Base-by-base conservation (phyloP, 1,140 invertebrate species). In the Megathymus violae region DNA sequence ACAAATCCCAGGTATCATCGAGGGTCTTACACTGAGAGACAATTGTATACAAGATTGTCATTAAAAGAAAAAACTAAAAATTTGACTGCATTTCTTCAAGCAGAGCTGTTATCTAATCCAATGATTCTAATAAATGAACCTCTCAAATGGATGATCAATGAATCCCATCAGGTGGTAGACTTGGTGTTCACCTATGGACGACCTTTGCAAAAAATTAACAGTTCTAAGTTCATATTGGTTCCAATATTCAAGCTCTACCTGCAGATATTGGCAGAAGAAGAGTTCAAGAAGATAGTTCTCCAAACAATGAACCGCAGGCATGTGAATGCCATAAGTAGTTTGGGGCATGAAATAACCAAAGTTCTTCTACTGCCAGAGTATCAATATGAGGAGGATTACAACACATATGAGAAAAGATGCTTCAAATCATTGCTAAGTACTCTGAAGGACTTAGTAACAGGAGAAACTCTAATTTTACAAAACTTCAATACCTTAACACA, bases 1-100 rank as follows among this genome's bases (percentile, higher is more conserved):
- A 86, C 85, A 13, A 90, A 91, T 47, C 91, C 89, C 6, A 76
- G 88, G 46, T 91, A 91, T 6, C 88, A 91, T 31, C 71, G 90
- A 19, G 91, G 92, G 0, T 92, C 92, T 1, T 92, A 92, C 61
- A 91, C 91, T 0, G 92, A 93, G 54, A 76, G 92, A 31, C 84
- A 92, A 44, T 66, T 85, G 13, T 88, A 91, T 11, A 74, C 82
- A 22, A 87, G 91, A n/a, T 84, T 91, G 50, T 88, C 89, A 13
- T 52, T 91, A 0, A 81, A 91, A 40, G 91, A 93, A 40, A 92
- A 93, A 68, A 77, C 91, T 0, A 79, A 77, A 14, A 89, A 83
- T 60, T 72, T 91, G 13, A 83, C 79, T 59, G 60, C 66, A 7
- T 82, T 88, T 22, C 68, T 88, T 3, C 77, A 85, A 64, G 78